Evolutionary conservation across 2,113 vertebrate genomes (phyloP), one percentile per base, ranked within the genome.

Genomic region (Mixornis gularis): DNA sequence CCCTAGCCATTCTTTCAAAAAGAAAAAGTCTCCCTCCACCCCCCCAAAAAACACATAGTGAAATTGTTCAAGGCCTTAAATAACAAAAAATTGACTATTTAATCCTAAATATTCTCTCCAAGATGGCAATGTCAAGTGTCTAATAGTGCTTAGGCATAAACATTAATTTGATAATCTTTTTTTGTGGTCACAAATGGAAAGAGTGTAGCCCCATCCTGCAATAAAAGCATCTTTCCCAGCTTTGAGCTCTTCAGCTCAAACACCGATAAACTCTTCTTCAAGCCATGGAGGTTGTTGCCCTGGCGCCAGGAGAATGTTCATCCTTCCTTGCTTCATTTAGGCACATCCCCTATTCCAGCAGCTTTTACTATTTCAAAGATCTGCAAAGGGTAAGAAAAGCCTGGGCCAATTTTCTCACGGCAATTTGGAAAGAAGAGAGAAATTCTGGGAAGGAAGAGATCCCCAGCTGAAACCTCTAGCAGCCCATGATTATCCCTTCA

Each of bases 11-110:
- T 5, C 6, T 53, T 65, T 60, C 16, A 24, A 59, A 76, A 76
- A 41, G 1, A 60, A 68, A 52, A 59, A 38, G 4, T 1, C 1
- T 4, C 16, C 6, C 3, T 9, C 12, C 5, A 25, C 4, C 2
- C 5, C 1, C 4, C 9, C 21, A 10, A 2, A 2, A 48, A 63
- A 38, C 2, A 53, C 2, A 13, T 6, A 21, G 2, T n/a, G 21
- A 70, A 82, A n/a, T 34, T 69, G 1, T 72, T 60, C 48, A 52
- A 78, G 43, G 21, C 3, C 12, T 74, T 74, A 51, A 85, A 40
- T 25, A 55, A 62, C 4, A 4, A 60, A 63, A 78, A 74, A 8
- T 7, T 29, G 3, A 5, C 5, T 26, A 52, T 56, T 25, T 59
- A 52, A 40, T 43, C 30, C 17, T 64, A 32, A 77, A 66, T 66